Evolutionary conservation across 2,113 vertebrate genomes (phyloP), one percentile per base, ranked within the genome.

Genomic region (Apeltes quadracus): DNA sequence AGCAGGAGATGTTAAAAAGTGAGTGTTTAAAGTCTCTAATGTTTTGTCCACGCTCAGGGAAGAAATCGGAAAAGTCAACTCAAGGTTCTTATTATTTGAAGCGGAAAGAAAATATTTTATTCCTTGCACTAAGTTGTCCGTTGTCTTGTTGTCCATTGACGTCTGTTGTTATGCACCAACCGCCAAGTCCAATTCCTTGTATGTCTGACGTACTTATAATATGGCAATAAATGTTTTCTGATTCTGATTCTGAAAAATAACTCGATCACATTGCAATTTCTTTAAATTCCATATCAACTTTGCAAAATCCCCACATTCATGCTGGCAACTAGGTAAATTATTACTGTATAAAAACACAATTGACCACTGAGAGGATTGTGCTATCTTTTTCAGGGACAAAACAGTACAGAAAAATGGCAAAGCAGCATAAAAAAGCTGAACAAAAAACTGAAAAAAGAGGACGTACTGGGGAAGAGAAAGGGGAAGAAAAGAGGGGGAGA

Each of bases 1-100:
- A 70, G 57, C 10, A 55, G 20, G 36, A 61, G 59, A 75, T 72
- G 61, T 81, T 38, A 68, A 79, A 85, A 84, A 80, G 76, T 75
- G 23, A 73, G 58, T 44, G n/a, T 51, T 32, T 39, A 55, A 66
- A 69, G 68, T 39, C 13, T 50, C 32, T 50, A 36, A 53, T 63
- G 41, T 74, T 61, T 70, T 32, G 4, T 64, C 59, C 32, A 29
- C 23, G 29, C 50, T 71, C 27, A 41, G 51, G 50, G 27, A 48
- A 61, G 29, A 61, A 43, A 23, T 12, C 5, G 14, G 0, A 38
- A 39, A 48, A 55, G 48, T 62, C 18, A 69, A 57, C 18, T 48
- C 39, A 39, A 11, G 22, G 22, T 27, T 27, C 11, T 38, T 23
- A 20, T 63, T 29, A 41, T 15, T 50, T 51, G 14, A 50, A 39